Evolutionary conservation across 2,113 vertebrate genomes (phyloP), one percentile per base, ranked within the genome.

Genomic region (Pitta sordida): DNA sequence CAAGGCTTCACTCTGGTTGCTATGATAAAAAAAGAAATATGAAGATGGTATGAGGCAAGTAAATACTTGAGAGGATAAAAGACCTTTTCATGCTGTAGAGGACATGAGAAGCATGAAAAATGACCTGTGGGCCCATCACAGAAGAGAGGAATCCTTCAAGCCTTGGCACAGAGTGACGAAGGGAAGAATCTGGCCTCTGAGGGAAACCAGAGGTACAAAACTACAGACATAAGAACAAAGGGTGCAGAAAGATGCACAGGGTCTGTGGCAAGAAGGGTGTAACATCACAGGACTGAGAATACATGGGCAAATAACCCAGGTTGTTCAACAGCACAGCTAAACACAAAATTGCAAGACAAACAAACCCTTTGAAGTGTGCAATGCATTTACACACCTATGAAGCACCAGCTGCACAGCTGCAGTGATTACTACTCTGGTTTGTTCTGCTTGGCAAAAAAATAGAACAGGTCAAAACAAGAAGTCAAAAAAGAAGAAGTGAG

Each of bases 241-340:
- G 5, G 21, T 14, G 41, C 4, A 7, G 44, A 51, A 73, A 65
- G n/a, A 39, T 18, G 7, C 18, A 36, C 12, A 14, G 65, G 56
- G 44, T 9, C 30, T 0, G 0, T 46, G 67, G 39, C 62, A 90
- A 65, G 41, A 67, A 73, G 8, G 46, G 46, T 73, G 21, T 0
- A 0, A 26, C 34, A 16, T 4, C 2, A 0, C 11, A 30, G 23
- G 32, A 59, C 29, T 44, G 34, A 37, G 43, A 56, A 62, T 30
- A 49, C 21, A 6, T 0, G 4, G 30, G 11, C 23, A n/a, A 15
- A 29, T 16, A 46, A 34, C 13, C 13, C 6, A 26, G 24, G 44
- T 24, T 65, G 53, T 49, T 56, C 16, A 55, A 7, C 3, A 24
- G 27, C 36, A 41, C 58, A 62, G 49, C 12, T 69, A 56, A 80